These are phyloP conservation scores for Bagarius yarrelli DNA, from an alignment of 2,113 vertebrate genomes.

Conservation along the genomic window DNA sequence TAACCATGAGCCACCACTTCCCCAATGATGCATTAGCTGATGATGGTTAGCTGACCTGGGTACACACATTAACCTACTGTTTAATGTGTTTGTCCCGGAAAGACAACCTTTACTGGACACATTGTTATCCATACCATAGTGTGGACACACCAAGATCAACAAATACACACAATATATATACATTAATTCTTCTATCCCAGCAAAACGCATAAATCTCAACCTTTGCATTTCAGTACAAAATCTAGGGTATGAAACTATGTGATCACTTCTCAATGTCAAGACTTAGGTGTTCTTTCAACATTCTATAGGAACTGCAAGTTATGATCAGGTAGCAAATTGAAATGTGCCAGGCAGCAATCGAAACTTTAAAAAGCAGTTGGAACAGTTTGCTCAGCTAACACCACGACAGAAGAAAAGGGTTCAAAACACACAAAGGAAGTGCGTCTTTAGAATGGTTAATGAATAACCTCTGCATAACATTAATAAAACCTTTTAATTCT, in stretches of 20 bases:
- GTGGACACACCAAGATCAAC: slow-evolving; percentile 24
- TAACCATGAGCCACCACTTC: too few relatives aligned
- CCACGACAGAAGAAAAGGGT: slow-evolving; percentile 2
- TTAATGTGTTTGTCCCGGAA: slow-evolving; percentile 7
- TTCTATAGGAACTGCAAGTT: background rate
- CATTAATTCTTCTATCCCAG: background rate
- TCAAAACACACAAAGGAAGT: slow-evolving; percentile 40
- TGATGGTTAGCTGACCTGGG: background rate
- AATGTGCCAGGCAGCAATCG: background rate
- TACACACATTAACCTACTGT: background rate
- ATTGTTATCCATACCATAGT: background rate
- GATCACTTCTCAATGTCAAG: background rate
- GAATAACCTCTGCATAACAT: slow-evolving; percentile 42
- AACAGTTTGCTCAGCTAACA: slow-evolving; percentile 46
- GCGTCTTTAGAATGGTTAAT: slow-evolving; percentile 45
- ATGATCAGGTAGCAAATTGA: slow-evolving; percentile 4
- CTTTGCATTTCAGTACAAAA: background rate
- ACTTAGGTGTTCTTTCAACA: background rate
- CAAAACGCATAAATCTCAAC: background rate
- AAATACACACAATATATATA: slow-evolving; percentile 3
- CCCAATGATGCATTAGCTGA: too few relatives aligned
- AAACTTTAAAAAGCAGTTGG: slow-evolving; percentile 22
- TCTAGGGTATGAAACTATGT: background rate
- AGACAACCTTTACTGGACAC: slow-evolving; percentile 39
- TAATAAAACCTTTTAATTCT: slow-evolving; percentile 31